A percentile compares a stretch with the other conserved stretches of the same genome.
Evolutionary conservation across 1,140 invertebrate species (phyloP).

Genomic region (Zeugodacus cucurbitae): DNA sequence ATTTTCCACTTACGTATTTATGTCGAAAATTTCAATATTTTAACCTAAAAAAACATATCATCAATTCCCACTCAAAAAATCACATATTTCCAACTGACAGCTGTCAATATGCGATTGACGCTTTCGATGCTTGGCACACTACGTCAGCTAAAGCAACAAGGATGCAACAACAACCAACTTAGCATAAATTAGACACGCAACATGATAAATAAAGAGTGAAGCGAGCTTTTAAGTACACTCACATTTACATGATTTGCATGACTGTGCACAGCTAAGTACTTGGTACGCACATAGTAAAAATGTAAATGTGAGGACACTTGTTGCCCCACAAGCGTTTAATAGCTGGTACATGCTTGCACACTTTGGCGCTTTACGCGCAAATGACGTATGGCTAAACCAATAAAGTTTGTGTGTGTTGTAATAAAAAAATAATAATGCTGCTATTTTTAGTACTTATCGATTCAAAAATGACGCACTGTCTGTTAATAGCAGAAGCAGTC

Average conservation of each 20-base stretch:
- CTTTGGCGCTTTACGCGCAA: neutral
- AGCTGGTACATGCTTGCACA: neutral
- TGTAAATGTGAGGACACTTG: neutral
- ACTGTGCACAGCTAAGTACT: neutral
- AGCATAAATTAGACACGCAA: neutral
- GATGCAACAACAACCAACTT: neutral
- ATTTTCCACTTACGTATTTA: no score
- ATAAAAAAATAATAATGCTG: neutral
- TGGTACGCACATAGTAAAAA: neutral
- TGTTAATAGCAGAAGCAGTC: neutral
- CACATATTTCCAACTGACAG: neutral
- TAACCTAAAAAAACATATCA: no score
- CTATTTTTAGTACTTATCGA: constrained; percentile 4
- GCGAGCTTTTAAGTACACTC: neutral
- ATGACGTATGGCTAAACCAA: neutral
- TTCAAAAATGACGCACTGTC: neutral
- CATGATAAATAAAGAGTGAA: neutral
- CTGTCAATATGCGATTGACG: neutral
- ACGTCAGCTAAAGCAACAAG: neutral
- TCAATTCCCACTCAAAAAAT: neutral
- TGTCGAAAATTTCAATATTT: no score
- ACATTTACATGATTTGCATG: neutral
- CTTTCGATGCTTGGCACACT: neutral
- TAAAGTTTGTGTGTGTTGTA: neutral
- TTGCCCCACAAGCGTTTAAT: neutral